A percentile compares a stretch with the other conserved stretches of the same genome.
Evolutionary conservation across 2,888 invertebrate species (phyloP).

Genomic region (Tyria jacobaeae): DNA sequence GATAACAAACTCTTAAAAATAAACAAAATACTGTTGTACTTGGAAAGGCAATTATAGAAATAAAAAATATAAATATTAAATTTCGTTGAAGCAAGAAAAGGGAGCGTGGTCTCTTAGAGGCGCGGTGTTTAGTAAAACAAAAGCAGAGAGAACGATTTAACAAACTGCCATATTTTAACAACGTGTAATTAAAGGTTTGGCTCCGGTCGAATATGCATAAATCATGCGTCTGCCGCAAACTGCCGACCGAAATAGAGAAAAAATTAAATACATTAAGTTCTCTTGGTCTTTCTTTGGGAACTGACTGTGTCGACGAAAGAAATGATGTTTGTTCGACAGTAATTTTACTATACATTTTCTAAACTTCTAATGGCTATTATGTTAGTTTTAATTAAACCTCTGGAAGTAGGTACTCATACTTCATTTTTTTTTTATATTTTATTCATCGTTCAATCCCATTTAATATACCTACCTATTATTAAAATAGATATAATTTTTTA

Average conservation of each 20-base stretch:
- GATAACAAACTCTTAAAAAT: conserved; percentile 28
- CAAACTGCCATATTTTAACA: conserved; percentile 87
- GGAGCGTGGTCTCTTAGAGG: conserved; percentile 71
- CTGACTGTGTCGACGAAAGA: conserved; percentile 43
- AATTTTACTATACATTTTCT: conserved; percentile 7
- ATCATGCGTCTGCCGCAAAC: conserved; percentile 85
- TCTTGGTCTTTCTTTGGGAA: conserved; percentile 58
- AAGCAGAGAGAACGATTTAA: conserved; percentile 83
- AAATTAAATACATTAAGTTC: conserved; percentile 83
- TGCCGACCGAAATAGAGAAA: conserved; percentile 86
- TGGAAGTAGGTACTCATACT: too few species aligned
- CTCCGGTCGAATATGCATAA: conserved; percentile 85
- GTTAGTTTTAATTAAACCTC: background rate
- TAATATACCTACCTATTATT: too few species aligned
- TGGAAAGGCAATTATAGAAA: conserved; percentile 48
- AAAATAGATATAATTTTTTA: too few species aligned
- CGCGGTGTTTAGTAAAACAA: conserved; percentile 82
- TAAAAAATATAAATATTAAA: conserved; percentile 59
- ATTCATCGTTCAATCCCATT: too few species aligned
- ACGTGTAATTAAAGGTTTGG: conserved; percentile 87
- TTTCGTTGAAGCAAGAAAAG: conserved; percentile 65
- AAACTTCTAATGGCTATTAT: background rate
- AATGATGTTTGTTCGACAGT: conserved; percentile 25
- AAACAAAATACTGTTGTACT: conserved; percentile 35
- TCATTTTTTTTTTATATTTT: background rate